Base-by-base conservation (phyloP, 2,888 invertebrate species). In the Mycalesis mineus region DNA sequence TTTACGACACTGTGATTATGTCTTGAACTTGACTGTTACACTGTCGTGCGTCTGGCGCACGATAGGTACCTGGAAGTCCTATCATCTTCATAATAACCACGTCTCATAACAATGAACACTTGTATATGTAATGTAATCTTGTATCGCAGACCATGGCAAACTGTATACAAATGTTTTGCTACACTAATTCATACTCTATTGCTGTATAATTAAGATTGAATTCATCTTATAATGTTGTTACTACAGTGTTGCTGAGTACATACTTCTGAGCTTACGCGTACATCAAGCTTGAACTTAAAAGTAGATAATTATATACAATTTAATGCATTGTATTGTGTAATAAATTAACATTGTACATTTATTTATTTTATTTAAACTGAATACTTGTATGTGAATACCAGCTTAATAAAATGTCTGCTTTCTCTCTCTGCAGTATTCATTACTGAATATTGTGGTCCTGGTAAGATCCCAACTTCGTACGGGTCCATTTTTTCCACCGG, bases 91-190 rank as follows among this genome's bases (percentile, higher is more conserved):
- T 11, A 40, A 22, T 22, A 22, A 22, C 22, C 22, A 22, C n/a
- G n/a, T 22, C 5, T 22, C 22, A 22, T 22, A 22, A 42, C 41
- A 45, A 45, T 45, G 45, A 29, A 3, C 13, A 29, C 13, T 48
- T 31, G 47, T 15, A 15, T 36, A 15, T 48, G 48, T 17, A 48
- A 48, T 36, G n/a, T 36, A 48, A 48, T 48, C 36, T 48, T 11
- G 9, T 14, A 47, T 47, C 11, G 33, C 47, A 47, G 33, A 31
- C 47, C 14, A 14, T 6, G 14, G 47, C 47, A 47, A 47, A 7
- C 9, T 15, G 14, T 36, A 8, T 14, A 9, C 33, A 15, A 28
- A 39, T 3, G 6, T 42, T 3, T 4, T 40, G 40, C 11, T 42
- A 31, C n/a, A 4, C 42, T 22, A 8, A 9, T 41, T 2, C 7